These are phyloP conservation scores for Sturmia bella DNA, from an alignment of 2,888 invertebrate species.

Conservation along the genomic window DNA sequence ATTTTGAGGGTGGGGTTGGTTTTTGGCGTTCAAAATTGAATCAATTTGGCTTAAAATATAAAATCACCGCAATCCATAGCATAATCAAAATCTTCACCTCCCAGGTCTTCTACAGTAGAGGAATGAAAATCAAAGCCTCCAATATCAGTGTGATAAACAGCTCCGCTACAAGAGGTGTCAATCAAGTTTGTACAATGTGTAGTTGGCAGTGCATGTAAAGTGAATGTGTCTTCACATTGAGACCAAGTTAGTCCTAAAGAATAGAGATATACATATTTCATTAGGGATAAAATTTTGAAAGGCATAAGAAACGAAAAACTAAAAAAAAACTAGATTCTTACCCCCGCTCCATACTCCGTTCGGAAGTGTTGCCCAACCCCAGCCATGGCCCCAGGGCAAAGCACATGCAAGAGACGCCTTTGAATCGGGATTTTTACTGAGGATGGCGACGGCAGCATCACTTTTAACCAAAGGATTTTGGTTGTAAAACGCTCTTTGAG, in stretches of 20 bases:
- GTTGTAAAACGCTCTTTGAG: constrained; percentile 74
- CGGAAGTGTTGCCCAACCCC: constrained; percentile 88
- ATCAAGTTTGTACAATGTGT: constrained; percentile 86
- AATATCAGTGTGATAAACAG: constrained; percentile 86
- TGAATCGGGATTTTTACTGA: constrained; percentile 81
- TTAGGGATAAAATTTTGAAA: neutral
- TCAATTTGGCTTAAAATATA: constrained; percentile 83
- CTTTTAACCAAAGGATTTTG: constrained; percentile 81
- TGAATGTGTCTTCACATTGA: constrained; percentile 86
- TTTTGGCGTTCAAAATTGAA: constrained; percentile 48
- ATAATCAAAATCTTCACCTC: constrained; percentile 86
- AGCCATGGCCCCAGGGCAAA: constrained; percentile 87
- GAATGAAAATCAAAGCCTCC: constrained; percentile 84
- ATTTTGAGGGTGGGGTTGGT: constrained; percentile 63
- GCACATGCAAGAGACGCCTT: constrained; percentile 81
- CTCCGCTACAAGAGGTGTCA: constrained; percentile 83
- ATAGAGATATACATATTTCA: constrained; percentile 8
- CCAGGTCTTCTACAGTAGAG: constrained; percentile 81
- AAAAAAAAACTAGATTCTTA: constrained; percentile 75
- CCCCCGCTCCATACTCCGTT: constrained; percentile 87
- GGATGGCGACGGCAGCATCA: constrained; percentile 81
- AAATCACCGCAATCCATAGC: constrained; percentile 89
- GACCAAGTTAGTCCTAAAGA: constrained; percentile 85
- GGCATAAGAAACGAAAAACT: neutral
- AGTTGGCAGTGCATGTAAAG: constrained; percentile 85